Conservation (phyloP, 2,797 vertebrate genomes). For the Rhabdophis nuchalis region DNA sequence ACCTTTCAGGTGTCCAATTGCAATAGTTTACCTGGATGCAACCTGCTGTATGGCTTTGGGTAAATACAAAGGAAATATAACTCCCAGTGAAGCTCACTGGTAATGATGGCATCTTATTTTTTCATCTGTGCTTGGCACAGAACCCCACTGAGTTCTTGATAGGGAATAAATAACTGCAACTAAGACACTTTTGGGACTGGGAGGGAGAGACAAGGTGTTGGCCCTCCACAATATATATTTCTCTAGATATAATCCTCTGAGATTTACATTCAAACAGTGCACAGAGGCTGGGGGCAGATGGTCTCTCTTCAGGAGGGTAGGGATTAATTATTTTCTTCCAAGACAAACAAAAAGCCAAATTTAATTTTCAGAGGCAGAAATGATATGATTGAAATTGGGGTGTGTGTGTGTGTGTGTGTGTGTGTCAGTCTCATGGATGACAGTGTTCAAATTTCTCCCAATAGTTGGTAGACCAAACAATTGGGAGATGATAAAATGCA, state of each 20-base stretch:
- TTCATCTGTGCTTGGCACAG: background rate
- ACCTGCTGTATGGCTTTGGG: too few relatives aligned
- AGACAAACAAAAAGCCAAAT: slow-evolving; percentile 9
- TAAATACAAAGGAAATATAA: background rate
- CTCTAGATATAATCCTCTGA: background rate
- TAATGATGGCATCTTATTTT: background rate
- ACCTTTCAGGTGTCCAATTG: background rate
- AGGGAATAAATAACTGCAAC: background rate
- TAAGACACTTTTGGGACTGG: background rate
- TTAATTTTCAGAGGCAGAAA: slow-evolving; percentile 12
- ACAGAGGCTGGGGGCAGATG: slow-evolving; percentile 24
- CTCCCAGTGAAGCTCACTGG: background rate
- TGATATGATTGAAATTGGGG: background rate
- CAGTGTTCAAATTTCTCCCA: background rate
- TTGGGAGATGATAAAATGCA: background rate
- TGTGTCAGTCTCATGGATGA: background rate
- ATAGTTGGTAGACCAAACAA: background rate
- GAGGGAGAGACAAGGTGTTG: background rate
- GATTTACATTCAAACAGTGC: background rate
- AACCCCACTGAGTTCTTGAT: background rate
- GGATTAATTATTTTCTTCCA: slow-evolving; percentile 47
- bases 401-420: background rate
- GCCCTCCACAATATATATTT: background rate
- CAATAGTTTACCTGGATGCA: background rate
- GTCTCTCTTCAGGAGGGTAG: slow-evolving; percentile 13